Conservation (phyloP, 1,140 invertebrate genomes). For the Brachionus angularis region DNA sequence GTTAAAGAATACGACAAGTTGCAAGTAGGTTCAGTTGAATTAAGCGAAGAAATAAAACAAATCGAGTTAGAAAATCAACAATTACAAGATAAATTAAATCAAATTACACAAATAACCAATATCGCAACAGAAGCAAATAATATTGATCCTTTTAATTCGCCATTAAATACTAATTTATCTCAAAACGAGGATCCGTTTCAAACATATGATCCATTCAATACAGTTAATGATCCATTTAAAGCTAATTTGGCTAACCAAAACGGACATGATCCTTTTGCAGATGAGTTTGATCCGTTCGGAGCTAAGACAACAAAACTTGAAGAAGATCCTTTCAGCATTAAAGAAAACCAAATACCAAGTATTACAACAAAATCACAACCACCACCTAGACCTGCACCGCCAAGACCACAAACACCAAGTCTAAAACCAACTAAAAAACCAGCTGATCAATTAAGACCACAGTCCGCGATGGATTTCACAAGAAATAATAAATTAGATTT, state of each 20-base stretch:
- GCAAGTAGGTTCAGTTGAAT: too few relatives aligned
- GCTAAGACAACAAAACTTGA: not conserved
- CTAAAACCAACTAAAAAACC: slow-evolving; percentile 26
- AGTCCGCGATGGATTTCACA: slow-evolving; percentile 40
- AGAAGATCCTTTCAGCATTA: too few relatives aligned
- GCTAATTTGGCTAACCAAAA: too few relatives aligned
- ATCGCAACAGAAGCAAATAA: not conserved
- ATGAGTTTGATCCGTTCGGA: slow-evolving; percentile 31
- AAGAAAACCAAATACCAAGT: too few relatives aligned
- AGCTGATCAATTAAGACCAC: slow-evolving; percentile 10
- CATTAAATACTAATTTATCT: not conserved
- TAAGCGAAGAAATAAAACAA: not conserved
- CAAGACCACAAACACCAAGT: slow-evolving; percentile 42
- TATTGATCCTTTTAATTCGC: slow-evolving; percentile 15
- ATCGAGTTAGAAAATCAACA: not conserved
- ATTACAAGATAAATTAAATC: not conserved
- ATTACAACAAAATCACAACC: not conserved
- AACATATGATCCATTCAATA: slow-evolving; percentile 29
- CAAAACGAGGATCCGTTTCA: too few relatives aligned
- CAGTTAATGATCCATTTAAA: not conserved
- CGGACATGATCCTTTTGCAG: slow-evolving; percentile 23
- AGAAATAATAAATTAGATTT: slow-evolving; percentile 24
- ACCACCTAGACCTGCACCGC: slow-evolving; percentile 22
- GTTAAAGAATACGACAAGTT: slow-evolving; percentile 17
- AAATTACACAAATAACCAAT: not conserved